These are phyloP conservation scores for Torymus tubicola DNA, from an alignment of 2,888 invertebrate genomes.

Conservation along the genomic window DNA sequence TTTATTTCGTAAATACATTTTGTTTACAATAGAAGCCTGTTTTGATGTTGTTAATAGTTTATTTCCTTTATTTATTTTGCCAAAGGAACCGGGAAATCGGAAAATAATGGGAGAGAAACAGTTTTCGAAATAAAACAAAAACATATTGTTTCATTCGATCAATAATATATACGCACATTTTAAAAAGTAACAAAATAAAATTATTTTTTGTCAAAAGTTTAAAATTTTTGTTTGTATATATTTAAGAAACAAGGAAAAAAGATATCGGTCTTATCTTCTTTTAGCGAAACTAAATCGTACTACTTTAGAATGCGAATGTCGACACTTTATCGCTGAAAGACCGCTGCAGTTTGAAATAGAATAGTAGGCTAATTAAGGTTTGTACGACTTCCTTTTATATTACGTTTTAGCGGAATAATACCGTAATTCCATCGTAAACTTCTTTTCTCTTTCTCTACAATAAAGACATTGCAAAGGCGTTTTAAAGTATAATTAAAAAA, in stretches of 20 bases:
- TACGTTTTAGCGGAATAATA: conserved; percentile 1
- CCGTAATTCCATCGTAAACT: conserved; percentile 21
- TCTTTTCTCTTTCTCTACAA: not conserved
- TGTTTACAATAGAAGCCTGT: no score
- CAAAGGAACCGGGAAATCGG: no score
- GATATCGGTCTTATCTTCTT: not conserved
- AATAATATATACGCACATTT: no score
- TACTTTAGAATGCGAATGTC: not conserved
- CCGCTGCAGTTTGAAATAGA: conserved; percentile 35
- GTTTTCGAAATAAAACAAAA: no score
- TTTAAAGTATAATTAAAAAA: not conserved
- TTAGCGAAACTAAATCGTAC: conserved; percentile 14
- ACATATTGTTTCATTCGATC: no score
- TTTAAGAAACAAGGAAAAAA: not conserved
- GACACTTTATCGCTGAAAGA: conserved; percentile 26
- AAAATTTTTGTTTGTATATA: not conserved
- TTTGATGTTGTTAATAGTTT: no score
- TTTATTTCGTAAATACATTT: no score
- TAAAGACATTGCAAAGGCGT: not conserved
- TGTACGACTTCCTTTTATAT: conserved; percentile 30
- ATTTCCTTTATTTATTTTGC: no score
- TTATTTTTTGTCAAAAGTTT: no score
- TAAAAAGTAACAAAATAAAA: no score
- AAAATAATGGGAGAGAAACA: no score
- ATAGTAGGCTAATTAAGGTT: conserved; percentile 51